Base-by-base conservation (phyloP, 1,140 invertebrate species). In the Linepithema humile region DNA sequence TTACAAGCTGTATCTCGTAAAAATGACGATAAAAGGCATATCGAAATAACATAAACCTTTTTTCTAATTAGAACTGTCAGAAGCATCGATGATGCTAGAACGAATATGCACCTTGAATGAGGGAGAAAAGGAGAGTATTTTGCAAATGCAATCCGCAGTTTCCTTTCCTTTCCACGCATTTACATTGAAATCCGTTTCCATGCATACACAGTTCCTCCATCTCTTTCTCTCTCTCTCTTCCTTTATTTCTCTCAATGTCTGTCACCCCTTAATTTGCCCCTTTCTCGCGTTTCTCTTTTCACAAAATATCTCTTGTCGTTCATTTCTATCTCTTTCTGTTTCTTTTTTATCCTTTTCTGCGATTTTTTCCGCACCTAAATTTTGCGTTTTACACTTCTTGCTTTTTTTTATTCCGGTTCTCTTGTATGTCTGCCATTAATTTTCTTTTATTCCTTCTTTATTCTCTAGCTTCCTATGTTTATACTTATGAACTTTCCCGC, bases 151-250 rank as follows among this genome's bases (percentile, higher is more conserved):
- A 83, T 53, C 55, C 78, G 29, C 69, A 72, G 67, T 59, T 73
- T 80, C 65, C 77, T 70, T 80, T 70, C 38, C 70, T 74, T 43
- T 57, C 43, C 55, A 59, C 69, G 43, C 55, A 82, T 82, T 82
- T 75, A 75, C 70, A 75, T 83, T 72, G 57, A 75, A 74, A 83
- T 83, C 70, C 82, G 55, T 80, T 69, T 17, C 48, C 73, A 82
- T 62, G 55, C 78, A 59, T 82, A 82, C 50, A 70, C 53, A 73
- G 69, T 70, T 80, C 40, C 23, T 77, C 59, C 20, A 48, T 64
- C 40, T 48, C 45, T 64, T 15, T 12, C 43, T 6, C 5, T n/a
- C 59, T 32, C 40, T 50, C n/a, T n/a, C n/a, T n/a, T n/a, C n/a
- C 10, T 77, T 48, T 77, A 32, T 65, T 29, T 77, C 32, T 65